phyloP scores from a whole-genome alignment of 2,888 invertebrate species.

The Portevinia maculata region DNA sequence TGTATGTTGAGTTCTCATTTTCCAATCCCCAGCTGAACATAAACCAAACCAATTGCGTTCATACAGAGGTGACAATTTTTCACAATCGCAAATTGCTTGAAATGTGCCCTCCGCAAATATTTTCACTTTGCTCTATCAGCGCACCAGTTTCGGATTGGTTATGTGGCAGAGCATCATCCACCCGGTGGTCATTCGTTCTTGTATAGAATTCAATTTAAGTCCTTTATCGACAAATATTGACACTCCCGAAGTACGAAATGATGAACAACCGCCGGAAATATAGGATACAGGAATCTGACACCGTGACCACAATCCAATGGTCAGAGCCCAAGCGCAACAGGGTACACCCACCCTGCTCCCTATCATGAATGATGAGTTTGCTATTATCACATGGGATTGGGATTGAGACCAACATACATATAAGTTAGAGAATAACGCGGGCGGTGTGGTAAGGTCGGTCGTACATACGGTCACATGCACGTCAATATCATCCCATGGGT shows the following conservation, averaged over 20 bases:
- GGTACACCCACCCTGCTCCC: neutral
- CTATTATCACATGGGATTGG: constrained; percentile 10
- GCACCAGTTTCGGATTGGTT: neutral
- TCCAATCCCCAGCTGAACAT: neutral
- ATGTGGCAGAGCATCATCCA: neutral
- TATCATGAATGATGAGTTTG: constrained; percentile 13
- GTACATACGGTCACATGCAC: neutral
- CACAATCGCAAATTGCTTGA: constrained; percentile 35
- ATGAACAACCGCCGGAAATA: constrained; percentile 11
- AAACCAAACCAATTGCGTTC: constrained; percentile 9
- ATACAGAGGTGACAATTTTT: constrained; percentile 31
- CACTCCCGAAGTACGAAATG: constrained; percentile 24
- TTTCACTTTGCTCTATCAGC: constrained; percentile 16
- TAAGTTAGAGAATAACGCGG: neutral
- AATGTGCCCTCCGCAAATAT: constrained; percentile 27
- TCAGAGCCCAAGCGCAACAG: constrained; percentile 15
- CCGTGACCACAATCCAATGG: constrained; percentile 27
- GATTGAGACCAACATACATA: neutral
- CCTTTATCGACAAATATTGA: constrained; percentile 37
- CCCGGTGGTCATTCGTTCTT: constrained; percentile 6
- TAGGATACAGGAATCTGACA: constrained; percentile 6
- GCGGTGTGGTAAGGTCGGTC: constrained; percentile 10
- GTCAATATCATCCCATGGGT: constrained; percentile 4
- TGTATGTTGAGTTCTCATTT: neutral
- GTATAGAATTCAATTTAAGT: constrained; percentile 43